Percentiles rank a stretch among this genome's conserved stretches.
Conservation (phyloP, 37 sponge, comb jelly and placozoan species). For the Halisarca cf. caerulea region DNA sequence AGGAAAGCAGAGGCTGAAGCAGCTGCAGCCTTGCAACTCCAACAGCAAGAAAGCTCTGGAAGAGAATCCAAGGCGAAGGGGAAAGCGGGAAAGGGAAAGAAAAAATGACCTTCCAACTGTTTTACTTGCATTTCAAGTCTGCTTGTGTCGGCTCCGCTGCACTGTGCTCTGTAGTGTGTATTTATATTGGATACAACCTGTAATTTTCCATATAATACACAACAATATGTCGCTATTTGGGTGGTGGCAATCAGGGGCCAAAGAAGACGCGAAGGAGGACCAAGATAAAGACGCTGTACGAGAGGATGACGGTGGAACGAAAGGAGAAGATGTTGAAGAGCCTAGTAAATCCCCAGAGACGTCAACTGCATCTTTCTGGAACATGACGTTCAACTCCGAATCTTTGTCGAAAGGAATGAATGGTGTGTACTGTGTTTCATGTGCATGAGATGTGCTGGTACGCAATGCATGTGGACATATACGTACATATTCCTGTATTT, state of each 20-base stretch:
- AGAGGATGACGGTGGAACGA: constrained; percentile 6
- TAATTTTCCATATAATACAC: neutral
- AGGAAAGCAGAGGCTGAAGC: constrained; percentile 23
- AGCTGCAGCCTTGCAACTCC: neutral
- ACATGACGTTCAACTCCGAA: neutral
- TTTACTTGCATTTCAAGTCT: too few species aligned
- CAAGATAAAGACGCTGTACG: neutral
- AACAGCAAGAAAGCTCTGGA: constrained; percentile 1
- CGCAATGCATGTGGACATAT: too few species aligned
- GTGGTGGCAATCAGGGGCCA: constrained; percentile 29
- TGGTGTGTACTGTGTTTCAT: neutral
- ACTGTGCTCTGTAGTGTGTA: too few species aligned
- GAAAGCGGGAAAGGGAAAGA: constrained; percentile 14
- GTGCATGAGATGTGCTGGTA: too few species aligned
- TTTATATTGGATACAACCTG: too few species aligned
- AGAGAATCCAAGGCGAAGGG: constrained; percentile 25
- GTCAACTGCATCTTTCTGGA: constrained; percentile 1
- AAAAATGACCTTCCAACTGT: neutral
- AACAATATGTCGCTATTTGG: constrained; percentile 10
- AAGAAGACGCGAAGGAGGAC: constrained; percentile 29
- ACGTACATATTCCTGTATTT: neutral
- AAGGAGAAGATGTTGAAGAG: neutral
- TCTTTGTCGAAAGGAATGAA: neutral
- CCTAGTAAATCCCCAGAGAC: constrained; percentile 1
- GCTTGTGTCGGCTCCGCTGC: too few species aligned